These are phyloP conservation scores for Sinonovacula constricta DNA, from an alignment of 1,140 invertebrate genomes.

Conservation along the genomic window DNA sequence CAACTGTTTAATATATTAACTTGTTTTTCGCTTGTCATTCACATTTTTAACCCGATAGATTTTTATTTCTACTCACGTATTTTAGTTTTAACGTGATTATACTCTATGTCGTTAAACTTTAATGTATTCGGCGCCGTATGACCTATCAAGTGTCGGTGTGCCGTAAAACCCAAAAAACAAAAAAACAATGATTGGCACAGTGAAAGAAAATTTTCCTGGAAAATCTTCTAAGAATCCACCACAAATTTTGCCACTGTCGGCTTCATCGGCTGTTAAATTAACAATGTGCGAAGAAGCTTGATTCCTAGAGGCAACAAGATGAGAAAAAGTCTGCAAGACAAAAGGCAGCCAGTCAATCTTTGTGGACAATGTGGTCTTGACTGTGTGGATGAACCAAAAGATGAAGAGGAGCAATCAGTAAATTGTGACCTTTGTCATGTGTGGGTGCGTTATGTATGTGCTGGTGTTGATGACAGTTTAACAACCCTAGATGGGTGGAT, in stretches of 20 bases:
- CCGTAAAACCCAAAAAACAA: no score
- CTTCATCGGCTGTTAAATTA: not conserved
- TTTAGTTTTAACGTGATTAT: no score
- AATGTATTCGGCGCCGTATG: no score
- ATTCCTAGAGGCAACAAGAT: not conserved
- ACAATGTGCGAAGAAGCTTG: not conserved
- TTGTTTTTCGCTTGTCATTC: no score
- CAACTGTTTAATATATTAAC: no score
- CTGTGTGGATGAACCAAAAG: constrained; percentile 5
- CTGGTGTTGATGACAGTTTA: constrained; percentile 15
- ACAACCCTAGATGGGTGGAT: not conserved
- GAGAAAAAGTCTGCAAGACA: not conserved
- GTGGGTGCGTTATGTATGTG: constrained; percentile 35
- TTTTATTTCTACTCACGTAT: no score
- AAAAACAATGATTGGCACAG: no score
- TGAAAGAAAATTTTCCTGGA: not conserved
- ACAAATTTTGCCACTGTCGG: not conserved
- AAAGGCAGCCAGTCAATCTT: constrained; percentile 1
- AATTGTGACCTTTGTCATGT: constrained; percentile 34
- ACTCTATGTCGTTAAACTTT: no score
- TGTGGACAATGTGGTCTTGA: constrained; percentile 28
- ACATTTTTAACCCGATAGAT: no score
- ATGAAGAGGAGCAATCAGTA: constrained; percentile 20
- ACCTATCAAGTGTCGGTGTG: no score
- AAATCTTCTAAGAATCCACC: not conserved